Evolutionary conservation across 2,113 vertebrate species (phyloP).

Genomic region (Siniperca chuatsi): DNA sequence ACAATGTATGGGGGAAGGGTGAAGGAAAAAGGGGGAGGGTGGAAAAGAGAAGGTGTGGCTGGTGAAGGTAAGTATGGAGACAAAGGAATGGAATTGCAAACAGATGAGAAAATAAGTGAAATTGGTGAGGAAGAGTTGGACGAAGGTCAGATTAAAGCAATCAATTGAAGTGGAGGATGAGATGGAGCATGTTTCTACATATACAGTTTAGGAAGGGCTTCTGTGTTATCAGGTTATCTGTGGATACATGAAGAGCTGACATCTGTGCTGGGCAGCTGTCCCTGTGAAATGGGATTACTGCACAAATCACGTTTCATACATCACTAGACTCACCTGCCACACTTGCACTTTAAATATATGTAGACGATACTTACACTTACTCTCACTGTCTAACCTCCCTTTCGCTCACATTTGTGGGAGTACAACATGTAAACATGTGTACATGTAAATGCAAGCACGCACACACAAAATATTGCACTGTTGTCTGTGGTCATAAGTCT

Average conservation of each 20-base stretch:
- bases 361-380: neutral
- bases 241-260: constrained; percentile 58
- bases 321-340: constrained; percentile 76
- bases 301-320: constrained; percentile 77
- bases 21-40: neutral
- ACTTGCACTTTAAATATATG: constrained; percentile 51
- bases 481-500: constrained; percentile 43
- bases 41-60: constrained; percentile 48
- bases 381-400: neutral
- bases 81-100: constrained; percentile 38
- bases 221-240: constrained; percentile 49
- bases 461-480: constrained; percentile 23
- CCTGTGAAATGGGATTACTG: constrained; percentile 62
- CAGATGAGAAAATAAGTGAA: neutral
- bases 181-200: constrained; percentile 10
- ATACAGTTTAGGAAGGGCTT: neutral
- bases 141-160: constrained; percentile 46
- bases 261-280: constrained; percentile 74
- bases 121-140: neutral
- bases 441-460: neutral
- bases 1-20: constrained; percentile 58
- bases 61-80: constrained; percentile 43
- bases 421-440: neutral
- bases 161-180: constrained; percentile 36
- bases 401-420: neutral